Conservation (phyloP, 1,140 invertebrate genomes). For the Himalopsyche phryganea region DNA sequence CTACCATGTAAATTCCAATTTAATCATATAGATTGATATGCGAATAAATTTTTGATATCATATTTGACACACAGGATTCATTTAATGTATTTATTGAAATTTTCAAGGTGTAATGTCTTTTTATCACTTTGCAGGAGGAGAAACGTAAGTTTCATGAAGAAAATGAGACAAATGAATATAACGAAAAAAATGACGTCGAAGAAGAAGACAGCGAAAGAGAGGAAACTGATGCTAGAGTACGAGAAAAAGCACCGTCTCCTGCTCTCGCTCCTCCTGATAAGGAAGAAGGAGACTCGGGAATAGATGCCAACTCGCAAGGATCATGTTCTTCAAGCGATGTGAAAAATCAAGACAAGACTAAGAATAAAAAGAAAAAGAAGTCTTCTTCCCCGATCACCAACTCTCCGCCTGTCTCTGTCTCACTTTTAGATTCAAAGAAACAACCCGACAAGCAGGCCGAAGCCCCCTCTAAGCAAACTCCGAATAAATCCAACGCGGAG, state of each 20-base stretch:
- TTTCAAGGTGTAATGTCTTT: too few relatives aligned
- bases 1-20: too few relatives aligned
- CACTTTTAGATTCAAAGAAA: slow-evolving; percentile 37
- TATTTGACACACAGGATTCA: too few relatives aligned
- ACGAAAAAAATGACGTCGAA: slow-evolving; percentile 65
- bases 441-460: slow-evolving; percentile 42
- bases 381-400: slow-evolving; percentile 34
- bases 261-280: slow-evolving; percentile 51
- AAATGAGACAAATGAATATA: slow-evolving; percentile 72
- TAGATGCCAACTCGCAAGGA: slow-evolving; percentile 80
- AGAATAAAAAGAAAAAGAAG: slow-evolving; percentile 80
- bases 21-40: too few relatives aligned
- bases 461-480: slow-evolving; percentile 36
- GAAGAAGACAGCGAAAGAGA: slow-evolving; percentile 63
- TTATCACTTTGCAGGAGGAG: slow-evolving; percentile 43
- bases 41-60: too few relatives aligned
- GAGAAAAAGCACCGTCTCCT: slow-evolving; percentile 39
- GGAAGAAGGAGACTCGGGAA: slow-evolving; percentile 82
- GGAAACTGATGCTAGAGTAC: slow-evolving; percentile 45
- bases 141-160: slow-evolving; percentile 61
- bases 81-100: too few relatives aligned
- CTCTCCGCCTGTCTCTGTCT: neutral
- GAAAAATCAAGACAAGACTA: slow-evolving; percentile 47
- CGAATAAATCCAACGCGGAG: slow-evolving; percentile 40
- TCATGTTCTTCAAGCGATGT: slow-evolving; percentile 78